Conservation (phyloP, 2,113 vertebrate species). For the Rana temporaria region DNA sequence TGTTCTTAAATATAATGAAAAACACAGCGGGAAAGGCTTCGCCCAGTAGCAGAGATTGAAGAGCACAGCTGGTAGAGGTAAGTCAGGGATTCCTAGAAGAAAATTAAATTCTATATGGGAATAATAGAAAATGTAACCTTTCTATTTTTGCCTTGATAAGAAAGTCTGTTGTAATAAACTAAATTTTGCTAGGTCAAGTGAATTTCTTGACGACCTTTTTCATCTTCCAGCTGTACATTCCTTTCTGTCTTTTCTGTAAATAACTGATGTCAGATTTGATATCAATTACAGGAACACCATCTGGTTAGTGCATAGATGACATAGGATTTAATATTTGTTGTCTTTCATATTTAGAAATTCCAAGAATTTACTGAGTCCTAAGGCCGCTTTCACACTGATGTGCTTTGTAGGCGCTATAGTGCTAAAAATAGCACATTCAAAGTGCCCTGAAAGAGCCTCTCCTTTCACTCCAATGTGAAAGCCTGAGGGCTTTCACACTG, state of each 20-base stretch:
- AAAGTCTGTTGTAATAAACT: background rate
- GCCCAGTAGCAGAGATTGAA: background rate
- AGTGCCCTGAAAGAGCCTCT: too few relatives aligned
- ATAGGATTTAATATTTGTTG: too few relatives aligned
- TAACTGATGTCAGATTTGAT: background rate
- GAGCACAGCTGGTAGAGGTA: conserved; percentile 21
- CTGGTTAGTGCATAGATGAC: background rate
- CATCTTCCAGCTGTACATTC: background rate
- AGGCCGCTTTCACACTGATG: too few relatives aligned
- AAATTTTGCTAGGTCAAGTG: background rate
- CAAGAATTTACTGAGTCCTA: too few relatives aligned
- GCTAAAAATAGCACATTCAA: too few relatives aligned
- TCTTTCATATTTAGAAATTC: too few relatives aligned
- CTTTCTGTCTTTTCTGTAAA: background rate
- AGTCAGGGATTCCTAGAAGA: background rate
- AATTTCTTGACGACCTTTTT: conserved; percentile 18
- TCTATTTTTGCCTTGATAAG: background rate
- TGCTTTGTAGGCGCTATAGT: too few relatives aligned
- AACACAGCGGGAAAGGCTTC: conserved; percentile 19
- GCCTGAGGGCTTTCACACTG: too few relatives aligned
- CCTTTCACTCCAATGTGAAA: too few relatives aligned
- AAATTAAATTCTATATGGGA: conserved; percentile 1
- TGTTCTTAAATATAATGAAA: conserved; percentile 51
- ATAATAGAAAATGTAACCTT: background rate
- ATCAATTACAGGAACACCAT: background rate